A percentile compares a stretch with the other conserved stretches of the same genome.
Conservation (phyloP, 30 jellyfish, hydroid and myxozoan genomes). For the Hydractinia echinata region DNA sequence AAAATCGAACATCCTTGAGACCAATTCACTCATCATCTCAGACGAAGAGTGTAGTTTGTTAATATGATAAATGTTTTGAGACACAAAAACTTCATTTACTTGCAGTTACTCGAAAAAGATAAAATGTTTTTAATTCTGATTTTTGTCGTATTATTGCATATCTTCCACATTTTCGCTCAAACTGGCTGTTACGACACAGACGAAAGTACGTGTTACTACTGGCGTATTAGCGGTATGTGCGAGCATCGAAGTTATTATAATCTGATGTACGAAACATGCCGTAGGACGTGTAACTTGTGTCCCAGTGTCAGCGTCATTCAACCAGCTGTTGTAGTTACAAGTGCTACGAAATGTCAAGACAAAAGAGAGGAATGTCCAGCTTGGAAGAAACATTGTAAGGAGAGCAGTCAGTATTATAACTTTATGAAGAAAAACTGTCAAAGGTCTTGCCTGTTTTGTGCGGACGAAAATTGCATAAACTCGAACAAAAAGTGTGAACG, state of each 20-base stretch:
- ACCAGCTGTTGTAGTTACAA: neutral
- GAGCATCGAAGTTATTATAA: slow-evolving; percentile 18
- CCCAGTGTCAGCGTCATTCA: slow-evolving; percentile 6
- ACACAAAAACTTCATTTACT: too few species aligned
- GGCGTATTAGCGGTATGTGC: slow-evolving; percentile 49
- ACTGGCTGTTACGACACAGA: slow-evolving; percentile 5
- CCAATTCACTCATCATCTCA: too few species aligned
- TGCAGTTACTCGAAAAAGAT: neutral
- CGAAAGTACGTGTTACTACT: slow-evolving; percentile 47
- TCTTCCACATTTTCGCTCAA: neutral
- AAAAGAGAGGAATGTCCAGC: slow-evolving; percentile 39
- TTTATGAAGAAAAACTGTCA: slow-evolving; percentile 60
- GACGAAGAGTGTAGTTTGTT: too few species aligned
- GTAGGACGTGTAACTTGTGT: slow-evolving; percentile 47
- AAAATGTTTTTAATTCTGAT: neutral
- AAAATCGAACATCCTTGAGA: too few species aligned
- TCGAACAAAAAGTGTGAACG: slow-evolving; percentile 1
- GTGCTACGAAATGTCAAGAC: slow-evolving; percentile 30
- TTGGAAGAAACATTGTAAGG: slow-evolving; percentile 48
- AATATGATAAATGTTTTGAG: too few species aligned
- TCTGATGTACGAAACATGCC: slow-evolving; percentile 39
- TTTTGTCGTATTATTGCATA: neutral
- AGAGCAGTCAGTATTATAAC: slow-evolving; percentile 44
- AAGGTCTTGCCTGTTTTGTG: slow-evolving; percentile 53
- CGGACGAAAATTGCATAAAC: slow-evolving; percentile 30